Evolutionary conservation across 1,140 invertebrate genomes (phyloP), one percentile per base, ranked within the genome.

Genomic region (Amphibalanus amphitrite): DNA sequence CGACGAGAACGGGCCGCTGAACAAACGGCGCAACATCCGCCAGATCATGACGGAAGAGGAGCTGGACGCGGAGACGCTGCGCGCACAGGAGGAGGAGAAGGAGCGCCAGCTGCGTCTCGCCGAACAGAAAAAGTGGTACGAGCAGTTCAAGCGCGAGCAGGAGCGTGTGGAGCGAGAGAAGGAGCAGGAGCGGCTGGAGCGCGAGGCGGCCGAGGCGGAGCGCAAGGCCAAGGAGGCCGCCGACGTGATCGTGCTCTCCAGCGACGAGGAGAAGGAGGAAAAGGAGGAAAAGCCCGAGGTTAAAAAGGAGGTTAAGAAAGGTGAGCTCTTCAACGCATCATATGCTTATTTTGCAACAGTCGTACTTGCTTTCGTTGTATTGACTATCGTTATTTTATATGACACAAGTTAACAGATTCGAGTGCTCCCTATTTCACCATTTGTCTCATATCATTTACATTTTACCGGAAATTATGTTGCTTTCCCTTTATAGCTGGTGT

Each of bases 21-120:
- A 89, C 78, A 84, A 92, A 75, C 82, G 91, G 28, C 83, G 89
- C 71, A 93, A 93, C 76, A 93, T 92, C 75, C 85, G 93, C 65
- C 92, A 95, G 81, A 93, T 97, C 0, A 90, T 95, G 85, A 89
- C 91, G 77, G 92, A 95, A 76, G 90, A 89, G 70, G 90, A 96
- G 77, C 80, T 98, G 69, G 94, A 97, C 78, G 89, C 91, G 74
- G 89, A 90, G 15, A 97, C 94, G 10, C 78, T 95, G n/a, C 88
- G 88, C 29, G 95, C 95, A 3, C 93, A 97, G 79, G 83, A 91
- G 40, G 92, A 95, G 78, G 95, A 97, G 81, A 88, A 89, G 75
- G 93, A 96, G 78, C 84, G 95, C 67, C 79, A 81, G 71, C 77
- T 78, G 69, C 76, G 84, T 64, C 72, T 84, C 23, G 65, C 65